These are phyloP conservation scores for Neoscelio sp. DNA, from an alignment of 2,888 invertebrate species.

Conservation along the genomic window DNA sequence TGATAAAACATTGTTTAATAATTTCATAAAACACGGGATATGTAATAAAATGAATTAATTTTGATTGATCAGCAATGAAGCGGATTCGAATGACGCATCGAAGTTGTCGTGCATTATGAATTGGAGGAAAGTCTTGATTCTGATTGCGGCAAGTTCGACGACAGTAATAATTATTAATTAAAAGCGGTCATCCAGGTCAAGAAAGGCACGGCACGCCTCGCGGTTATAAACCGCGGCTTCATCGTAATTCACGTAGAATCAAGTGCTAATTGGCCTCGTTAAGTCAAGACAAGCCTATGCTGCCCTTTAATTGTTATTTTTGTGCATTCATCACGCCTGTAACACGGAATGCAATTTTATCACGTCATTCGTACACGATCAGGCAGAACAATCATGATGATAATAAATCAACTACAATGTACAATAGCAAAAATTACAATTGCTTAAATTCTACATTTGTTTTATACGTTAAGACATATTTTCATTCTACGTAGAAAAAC, in stretches of 20 bases:
- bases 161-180: conserved; percentile 63
- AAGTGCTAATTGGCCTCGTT: conserved; percentile 79
- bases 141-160: conserved; percentile 56
- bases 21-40: no score
- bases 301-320: conserved; percentile 74
- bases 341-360: background rate
- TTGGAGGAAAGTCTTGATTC: conserved; percentile 23
- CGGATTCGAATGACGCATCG: background rate
- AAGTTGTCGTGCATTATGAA: conserved; percentile 12
- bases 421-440: no score
- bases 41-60: no score
- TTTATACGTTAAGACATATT: no score
- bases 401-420: no score
- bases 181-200: conserved; percentile 55
- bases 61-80: no score
- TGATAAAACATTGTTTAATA: no score
- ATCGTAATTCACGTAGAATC: conserved; percentile 78
- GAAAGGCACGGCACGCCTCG: conserved; percentile 42
- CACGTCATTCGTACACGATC: no score
- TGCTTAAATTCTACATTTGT: no score
- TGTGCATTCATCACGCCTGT: conserved; percentile 19
- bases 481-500: no score
- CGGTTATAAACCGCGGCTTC: conserved; percentile 64
- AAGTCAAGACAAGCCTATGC: conserved; percentile 67
- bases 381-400: no score